Conservation (phyloP, 1,140 invertebrate species). For the Achatina immaculata region DNA sequence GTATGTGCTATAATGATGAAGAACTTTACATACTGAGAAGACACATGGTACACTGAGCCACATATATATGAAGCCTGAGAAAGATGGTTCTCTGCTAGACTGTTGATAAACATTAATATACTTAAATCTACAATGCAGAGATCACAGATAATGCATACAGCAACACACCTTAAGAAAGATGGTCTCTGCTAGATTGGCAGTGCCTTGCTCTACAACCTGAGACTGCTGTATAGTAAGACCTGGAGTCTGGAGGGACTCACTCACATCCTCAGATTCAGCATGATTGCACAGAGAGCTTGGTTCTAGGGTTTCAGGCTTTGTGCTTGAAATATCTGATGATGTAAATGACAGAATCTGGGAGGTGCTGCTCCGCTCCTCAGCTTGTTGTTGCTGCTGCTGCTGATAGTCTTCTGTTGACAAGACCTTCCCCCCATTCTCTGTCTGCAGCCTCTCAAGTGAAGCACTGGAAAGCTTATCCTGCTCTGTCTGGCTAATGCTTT, state of each 20-base stretch:
- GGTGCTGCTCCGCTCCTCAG: background rate
- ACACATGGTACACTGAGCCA: no score
- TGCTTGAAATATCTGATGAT: background rate
- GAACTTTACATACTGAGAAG: no score
- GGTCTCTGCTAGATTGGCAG: background rate
- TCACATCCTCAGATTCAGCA: background rate
- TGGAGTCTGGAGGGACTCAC: background rate
- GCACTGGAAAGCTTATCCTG: background rate
- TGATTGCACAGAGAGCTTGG: slow-evolving; percentile 30
- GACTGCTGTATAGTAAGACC: slow-evolving; percentile 26
- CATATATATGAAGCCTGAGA: no score
- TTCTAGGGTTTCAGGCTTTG: slow-evolving; percentile 11
- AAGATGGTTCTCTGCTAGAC: no score
- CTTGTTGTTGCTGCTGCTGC: background rate
- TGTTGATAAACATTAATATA: no score
- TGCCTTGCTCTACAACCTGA: slow-evolving; percentile 17
- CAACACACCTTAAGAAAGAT: slow-evolving; percentile 29
- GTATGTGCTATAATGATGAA: no score
- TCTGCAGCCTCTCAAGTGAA: background rate
- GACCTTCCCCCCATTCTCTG: background rate
- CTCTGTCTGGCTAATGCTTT: background rate
- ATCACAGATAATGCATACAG: no score
- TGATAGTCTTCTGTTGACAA: background rate
- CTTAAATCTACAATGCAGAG: no score
- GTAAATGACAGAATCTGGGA: slow-evolving; percentile 4